Base-by-base conservation (phyloP, 2,888 invertebrate species). In the Drosophila greeni region DNA sequence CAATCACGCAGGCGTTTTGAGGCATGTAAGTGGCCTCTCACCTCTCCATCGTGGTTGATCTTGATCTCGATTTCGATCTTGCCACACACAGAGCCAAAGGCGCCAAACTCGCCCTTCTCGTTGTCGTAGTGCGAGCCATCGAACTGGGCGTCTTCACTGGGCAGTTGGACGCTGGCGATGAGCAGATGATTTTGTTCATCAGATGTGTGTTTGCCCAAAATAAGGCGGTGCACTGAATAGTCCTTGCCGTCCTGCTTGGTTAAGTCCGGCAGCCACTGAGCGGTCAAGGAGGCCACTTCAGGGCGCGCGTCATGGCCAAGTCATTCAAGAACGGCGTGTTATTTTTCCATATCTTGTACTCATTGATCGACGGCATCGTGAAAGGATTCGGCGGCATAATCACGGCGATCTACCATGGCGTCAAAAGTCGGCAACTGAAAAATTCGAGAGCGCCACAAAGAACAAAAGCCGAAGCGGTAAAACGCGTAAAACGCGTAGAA, bases 321-420 rank as follows among this genome's bases (percentile, higher is more conserved):
- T 97, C 97, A 87, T 99, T 99, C 54, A 99, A 90, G 88, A 99
- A 99, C 9, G 99, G 99, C 3, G 99, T 99, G 86, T 99, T 99
- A 89, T 99, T 99, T 90, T 99, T 99, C 99, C 99, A 99, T 90
- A 99, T 99, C 91, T 99, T 99, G 89, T 99, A 99, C 89, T 99
- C 99, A 88, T 99, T 99, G 75, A 99, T 99, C 99, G 33, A 98
- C 97, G 1, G 96, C 96, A 90, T 97, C 97, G 86, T 97, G 97
- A 85, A 96, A 96, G 9, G 95, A 94, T 91, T 95, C 95, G 92
- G 90, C 89, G 87, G 74, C 89, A 86, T 88, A 88, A 73, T 89
- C 88, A 61, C 88, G 87, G 53, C 88, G 88, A 77, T 89, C 88
- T 49, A 86, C 88, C 88, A 89, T 89, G 66, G 80, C 84, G 84